Base-by-base conservation (phyloP, 2,888 invertebrate species). In the Ophion costatus region DNA sequence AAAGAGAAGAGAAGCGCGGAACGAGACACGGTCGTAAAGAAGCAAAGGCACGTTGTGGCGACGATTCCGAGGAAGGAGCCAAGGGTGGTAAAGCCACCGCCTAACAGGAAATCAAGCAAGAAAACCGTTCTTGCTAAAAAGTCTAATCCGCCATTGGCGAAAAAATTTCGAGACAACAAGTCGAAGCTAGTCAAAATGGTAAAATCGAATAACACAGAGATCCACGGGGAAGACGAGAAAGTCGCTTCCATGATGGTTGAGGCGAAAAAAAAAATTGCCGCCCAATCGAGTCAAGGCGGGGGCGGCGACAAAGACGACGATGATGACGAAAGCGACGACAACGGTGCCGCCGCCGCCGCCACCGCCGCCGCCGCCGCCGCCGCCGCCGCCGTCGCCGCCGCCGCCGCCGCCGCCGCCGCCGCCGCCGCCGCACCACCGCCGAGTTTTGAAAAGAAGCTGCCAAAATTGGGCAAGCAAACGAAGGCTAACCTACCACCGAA, bases 91-190 rank as follows among this genome's bases (percentile, higher is more conserved):
- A 24, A 70, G 38, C 88, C 89, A 38, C 85, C 17, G 38, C 22
- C 45, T n/a, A 74, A 51, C 22, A 86, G 85, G 33, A 85, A 82
- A 74, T 29, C 74, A 20, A 29, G 77, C 63, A 83, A 86, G 57
- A 84, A 82, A 88, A 87, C 80, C 73, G 80, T 89, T 84, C 88
- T 93, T 51, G 90, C 89, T 7, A 92, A 92, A 82, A 92, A 92
- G 74, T 84, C 91, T 61, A 88, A 89, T 84, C 86, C 91, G 59
- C 90, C 92, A 10, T 88, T 92, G 61, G 90, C 89, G 73, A 93
- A 93, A 64, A 93, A 92, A 83, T 86, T 92, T 73, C 87, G 91
- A 20, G 92, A 92, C 81, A 93, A 92, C 83, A 93, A 93, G 88
- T 88, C 92, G 86, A 93, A 93, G 83, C 90, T 93, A 91, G 92